Percentiles rank a stretch among this genome's conserved stretches.
Conservation (phyloP, 2,113 vertebrate genomes). For the Trachemys scripta region DNA sequence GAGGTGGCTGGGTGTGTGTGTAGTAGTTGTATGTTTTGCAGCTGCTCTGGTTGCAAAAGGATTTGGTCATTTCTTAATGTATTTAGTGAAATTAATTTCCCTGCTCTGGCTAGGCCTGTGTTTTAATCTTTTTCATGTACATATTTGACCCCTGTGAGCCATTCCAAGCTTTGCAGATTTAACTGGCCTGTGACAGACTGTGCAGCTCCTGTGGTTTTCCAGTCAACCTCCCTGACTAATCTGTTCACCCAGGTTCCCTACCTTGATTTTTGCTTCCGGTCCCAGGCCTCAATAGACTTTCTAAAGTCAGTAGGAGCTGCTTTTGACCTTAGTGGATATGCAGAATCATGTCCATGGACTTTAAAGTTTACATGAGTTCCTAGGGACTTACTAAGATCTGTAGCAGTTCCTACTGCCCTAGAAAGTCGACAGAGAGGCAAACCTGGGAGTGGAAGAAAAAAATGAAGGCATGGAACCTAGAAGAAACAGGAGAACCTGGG, state of each 20-base stretch:
- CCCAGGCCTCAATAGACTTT: background rate
- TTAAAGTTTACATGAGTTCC: background rate
- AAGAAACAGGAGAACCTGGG: background rate
- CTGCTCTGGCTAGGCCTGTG: background rate
- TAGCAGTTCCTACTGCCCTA: background rate
- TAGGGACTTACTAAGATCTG: background rate
- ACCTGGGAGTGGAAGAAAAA: background rate
- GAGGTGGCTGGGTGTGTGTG: background rate
- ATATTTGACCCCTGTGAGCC: background rate
- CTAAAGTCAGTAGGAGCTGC: background rate
- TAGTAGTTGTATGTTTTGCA: slow-evolving; percentile 49
- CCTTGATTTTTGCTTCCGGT: background rate
- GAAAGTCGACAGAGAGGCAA: background rate
- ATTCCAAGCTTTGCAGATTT: background rate
- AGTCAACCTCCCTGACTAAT: background rate
- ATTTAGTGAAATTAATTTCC: slow-evolving; percentile 51
- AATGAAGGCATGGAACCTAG: background rate
- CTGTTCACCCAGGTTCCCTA: fast-evolving
- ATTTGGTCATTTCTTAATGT: background rate
- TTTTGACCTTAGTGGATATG: background rate
- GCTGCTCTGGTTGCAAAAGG: slow-evolving; percentile 32
- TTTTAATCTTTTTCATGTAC: slow-evolving; percentile 36
- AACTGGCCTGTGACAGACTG: background rate
- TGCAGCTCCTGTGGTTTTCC: background rate
- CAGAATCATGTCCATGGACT: background rate